Conservation (phyloP, 2,797 vertebrate genomes). For the Gallinago solitaria region DNA sequence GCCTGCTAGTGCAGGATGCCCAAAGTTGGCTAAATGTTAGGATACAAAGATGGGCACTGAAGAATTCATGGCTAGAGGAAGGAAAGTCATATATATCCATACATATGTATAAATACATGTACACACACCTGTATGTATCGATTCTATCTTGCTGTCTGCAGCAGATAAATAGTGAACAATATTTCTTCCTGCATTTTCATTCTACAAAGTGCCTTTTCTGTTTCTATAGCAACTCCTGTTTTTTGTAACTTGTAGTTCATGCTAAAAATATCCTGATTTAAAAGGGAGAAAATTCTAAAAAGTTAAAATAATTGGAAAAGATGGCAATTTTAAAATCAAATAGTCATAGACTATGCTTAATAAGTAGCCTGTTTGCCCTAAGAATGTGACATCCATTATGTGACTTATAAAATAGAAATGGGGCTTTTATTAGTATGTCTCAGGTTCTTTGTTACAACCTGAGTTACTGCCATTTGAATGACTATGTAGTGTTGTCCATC, state of each 20-base stretch:
- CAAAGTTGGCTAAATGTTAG: neutral
- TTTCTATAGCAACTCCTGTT: slow-evolving; percentile 80
- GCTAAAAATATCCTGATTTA: slow-evolving; percentile 71
- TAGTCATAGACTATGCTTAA: slow-evolving; percentile 37
- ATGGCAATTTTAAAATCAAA: slow-evolving; percentile 53
- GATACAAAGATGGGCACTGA: neutral
- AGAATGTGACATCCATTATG: slow-evolving; percentile 41
- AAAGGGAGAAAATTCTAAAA: slow-evolving; percentile 57
- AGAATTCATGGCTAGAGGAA: neutral
- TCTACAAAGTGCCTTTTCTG: slow-evolving; percentile 63
- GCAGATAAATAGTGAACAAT: slow-evolving; percentile 56
- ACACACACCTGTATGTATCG: neutral
- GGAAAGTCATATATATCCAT: neutral
- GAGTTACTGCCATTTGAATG: slow-evolving; percentile 41
- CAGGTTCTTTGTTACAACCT: slow-evolving; percentile 27
- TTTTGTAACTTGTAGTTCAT: slow-evolving; percentile 69
- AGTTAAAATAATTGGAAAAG: slow-evolving; percentile 58
- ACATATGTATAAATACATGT: neutral
- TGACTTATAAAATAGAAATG: slow-evolving; percentile 56
- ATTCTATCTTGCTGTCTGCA: slow-evolving; percentile 12
- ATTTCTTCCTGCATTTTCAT: slow-evolving; percentile 56
- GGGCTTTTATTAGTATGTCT: slow-evolving; percentile 45
- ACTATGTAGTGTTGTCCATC: slow-evolving; percentile 28
- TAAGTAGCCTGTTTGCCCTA: slow-evolving; percentile 37
- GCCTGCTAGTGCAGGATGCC: neutral